phyloP scores from a whole-genome alignment of 2,888 invertebrate species.

The Noctuana brunneofusca region DNA sequence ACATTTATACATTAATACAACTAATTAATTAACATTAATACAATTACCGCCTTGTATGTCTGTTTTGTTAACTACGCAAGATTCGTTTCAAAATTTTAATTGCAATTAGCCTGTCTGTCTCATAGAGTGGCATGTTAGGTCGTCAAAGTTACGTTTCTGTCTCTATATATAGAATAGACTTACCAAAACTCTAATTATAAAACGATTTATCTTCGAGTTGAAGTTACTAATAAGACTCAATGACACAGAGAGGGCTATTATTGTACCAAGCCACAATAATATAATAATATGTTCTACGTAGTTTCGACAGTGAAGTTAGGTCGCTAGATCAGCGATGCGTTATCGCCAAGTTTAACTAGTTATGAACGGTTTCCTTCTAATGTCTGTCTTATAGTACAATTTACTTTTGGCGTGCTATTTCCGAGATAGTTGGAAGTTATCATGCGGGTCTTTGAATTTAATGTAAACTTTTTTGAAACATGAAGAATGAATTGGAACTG shows the following conservation, averaged over 20 bases:
- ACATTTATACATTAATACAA: too few species aligned
- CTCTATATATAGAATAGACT: not conserved
- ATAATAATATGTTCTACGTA: slow-evolving; percentile 2
- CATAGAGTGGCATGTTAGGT: too few species aligned
- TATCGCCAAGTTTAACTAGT: slow-evolving; percentile 13
- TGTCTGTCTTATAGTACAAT: not conserved
- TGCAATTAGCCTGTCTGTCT: too few species aligned
- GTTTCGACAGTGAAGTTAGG: slow-evolving; percentile 9
- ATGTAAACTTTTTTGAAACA: too few species aligned
- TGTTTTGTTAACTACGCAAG: too few species aligned
- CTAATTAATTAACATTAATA: too few species aligned
- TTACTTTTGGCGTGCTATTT: not conserved
- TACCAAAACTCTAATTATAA: not conserved
- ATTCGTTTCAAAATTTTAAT: too few species aligned
- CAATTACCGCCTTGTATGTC: too few species aligned
- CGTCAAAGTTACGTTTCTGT: too few species aligned
- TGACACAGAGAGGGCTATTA: not conserved
- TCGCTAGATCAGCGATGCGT: slow-evolving; percentile 16
- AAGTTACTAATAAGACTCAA: slow-evolving; percentile 8
- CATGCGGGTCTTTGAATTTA: too few species aligned
- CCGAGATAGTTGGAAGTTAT: not conserved
- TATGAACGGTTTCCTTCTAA: not conserved
- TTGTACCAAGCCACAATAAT: slow-evolving; percentile 1
- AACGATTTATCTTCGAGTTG: slow-evolving; percentile 1
- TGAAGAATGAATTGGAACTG: too few species aligned